These are phyloP conservation scores for Hartigia nigra DNA, from an alignment of 2,888 invertebrate species.

Conservation along the genomic window DNA sequence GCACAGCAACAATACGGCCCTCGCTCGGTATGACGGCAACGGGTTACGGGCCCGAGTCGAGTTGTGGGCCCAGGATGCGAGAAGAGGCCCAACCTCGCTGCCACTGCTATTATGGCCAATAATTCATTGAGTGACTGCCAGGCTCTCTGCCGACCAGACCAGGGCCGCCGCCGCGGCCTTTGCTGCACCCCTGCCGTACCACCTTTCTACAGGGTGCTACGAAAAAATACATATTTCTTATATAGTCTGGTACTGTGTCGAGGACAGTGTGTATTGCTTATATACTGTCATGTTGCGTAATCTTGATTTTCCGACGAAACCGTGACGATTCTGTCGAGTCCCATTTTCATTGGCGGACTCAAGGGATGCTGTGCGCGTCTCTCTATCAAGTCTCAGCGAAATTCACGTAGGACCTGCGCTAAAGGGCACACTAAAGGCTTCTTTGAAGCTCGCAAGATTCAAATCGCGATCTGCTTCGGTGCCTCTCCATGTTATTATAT, in stretches of 20 bases:
- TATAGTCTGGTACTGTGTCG: neutral
- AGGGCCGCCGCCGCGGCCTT: slow-evolving; percentile 45
- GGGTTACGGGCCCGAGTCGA: slow-evolving; percentile 39
- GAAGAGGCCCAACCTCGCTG: slow-evolving; percentile 48
- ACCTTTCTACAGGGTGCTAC: slow-evolving; percentile 45
- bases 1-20: slow-evolving; percentile 46
- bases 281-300: neutral
- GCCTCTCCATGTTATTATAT: slow-evolving; percentile 7
- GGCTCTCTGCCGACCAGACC: slow-evolving; percentile 55
- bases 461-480: slow-evolving; percentile 27
- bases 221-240: slow-evolving; percentile 21
- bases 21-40: slow-evolving; percentile 31
- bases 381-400: neutral
- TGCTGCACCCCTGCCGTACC: slow-evolving; percentile 41
- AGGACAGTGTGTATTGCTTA: neutral
- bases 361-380: neutral
- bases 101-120: slow-evolving; percentile 67
- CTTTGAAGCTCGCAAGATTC: slow-evolving; percentile 18
- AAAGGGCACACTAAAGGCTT: slow-evolving; percentile 22
- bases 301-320: no score
- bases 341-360: neutral
- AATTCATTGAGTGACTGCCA: slow-evolving; percentile 66
- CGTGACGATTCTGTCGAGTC: neutral
- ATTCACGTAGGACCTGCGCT: slow-evolving; percentile 8
- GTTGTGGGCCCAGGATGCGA: slow-evolving; percentile 45